Conservation (phyloP, 2,888 invertebrate species). For the Megalurothrips usitatus region DNA sequence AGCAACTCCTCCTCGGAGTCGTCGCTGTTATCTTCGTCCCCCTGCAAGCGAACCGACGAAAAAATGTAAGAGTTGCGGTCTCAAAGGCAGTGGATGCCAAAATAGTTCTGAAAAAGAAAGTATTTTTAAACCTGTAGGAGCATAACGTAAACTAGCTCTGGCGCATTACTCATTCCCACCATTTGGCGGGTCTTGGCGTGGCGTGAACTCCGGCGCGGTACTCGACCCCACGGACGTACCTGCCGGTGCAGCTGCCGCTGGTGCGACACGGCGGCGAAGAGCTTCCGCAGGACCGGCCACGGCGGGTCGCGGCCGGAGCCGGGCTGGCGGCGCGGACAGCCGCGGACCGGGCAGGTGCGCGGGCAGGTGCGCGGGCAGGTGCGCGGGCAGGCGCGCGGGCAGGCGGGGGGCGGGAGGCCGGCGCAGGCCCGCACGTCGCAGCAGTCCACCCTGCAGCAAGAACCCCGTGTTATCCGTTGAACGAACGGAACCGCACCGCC, state of each 20-base stretch:
- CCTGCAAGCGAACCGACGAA: too few species aligned
- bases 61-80: too few species aligned
- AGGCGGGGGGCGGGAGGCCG: not conserved
- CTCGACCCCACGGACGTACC: not conserved
- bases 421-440: not conserved
- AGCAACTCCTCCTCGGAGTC: slow-evolving; percentile 8
- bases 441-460: not conserved
- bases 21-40: not conserved
- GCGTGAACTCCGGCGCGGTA: too few species aligned
- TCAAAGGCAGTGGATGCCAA: too few species aligned
- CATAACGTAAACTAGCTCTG: too few species aligned
- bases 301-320: not conserved
- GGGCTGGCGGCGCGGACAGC: not conserved
- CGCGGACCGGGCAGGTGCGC: not conserved
- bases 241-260: not conserved
- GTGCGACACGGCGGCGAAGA: not conserved
- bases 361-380: not conserved
- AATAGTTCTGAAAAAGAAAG: too few species aligned
- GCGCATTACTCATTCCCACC: too few species aligned
- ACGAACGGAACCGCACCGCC: too few species aligned
- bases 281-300: not conserved
- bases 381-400: not conserved
- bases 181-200: too few species aligned
- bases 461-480: too few species aligned
- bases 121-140: too few species aligned